A percentile compares a stretch with the other conserved stretches of the same genome.
phyloP scores from a whole-genome alignment of 2,888 invertebrate genomes.

The Byasa hedistus region DNA sequence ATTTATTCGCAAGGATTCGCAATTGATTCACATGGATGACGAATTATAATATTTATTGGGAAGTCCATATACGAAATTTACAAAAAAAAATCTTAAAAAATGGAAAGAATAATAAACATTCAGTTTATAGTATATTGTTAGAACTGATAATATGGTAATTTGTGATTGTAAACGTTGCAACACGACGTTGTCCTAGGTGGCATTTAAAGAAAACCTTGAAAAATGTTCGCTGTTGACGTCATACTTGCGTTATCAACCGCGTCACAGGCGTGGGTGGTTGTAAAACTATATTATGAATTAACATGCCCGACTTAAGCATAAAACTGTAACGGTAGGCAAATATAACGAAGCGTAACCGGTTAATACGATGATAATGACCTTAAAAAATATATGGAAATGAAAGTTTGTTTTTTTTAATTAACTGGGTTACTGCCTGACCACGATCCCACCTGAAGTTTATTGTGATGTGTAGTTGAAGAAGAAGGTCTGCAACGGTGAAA shows the following conservation, averaged over 20 bases:
- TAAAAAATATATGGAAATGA: not conserved
- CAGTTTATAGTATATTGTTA: not conserved
- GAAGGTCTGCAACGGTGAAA: too few relatives aligned
- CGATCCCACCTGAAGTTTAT: too few relatives aligned
- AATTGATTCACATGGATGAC: too few relatives aligned
- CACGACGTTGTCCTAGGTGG: slow-evolving; percentile 19
- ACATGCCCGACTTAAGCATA: not conserved
- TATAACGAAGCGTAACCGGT: not conserved
- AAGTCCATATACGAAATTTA: too few relatives aligned
- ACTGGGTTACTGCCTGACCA: too few relatives aligned
- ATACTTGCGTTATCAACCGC: slow-evolving; percentile 39
- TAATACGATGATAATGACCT: not conserved
- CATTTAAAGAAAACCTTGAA: slow-evolving; percentile 29
- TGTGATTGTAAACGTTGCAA: not conserved
- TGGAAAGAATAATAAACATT: too few relatives aligned
- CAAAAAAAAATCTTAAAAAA: too few relatives aligned
- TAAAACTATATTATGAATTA: slow-evolving; percentile 4
- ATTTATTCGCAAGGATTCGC: too few relatives aligned
- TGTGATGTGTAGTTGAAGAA: too few relatives aligned
- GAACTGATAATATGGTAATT: not conserved
- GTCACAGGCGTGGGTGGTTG: slow-evolving; percentile 41
- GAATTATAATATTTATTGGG: too few relatives aligned
- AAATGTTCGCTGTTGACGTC: slow-evolving; percentile 32
- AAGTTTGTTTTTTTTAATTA: too few relatives aligned
- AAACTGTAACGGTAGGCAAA: not conserved